A percentile compares a stretch with the other conserved stretches of the same genome.
These are phyloP conservation scores for Amphipoea oculea DNA, from an alignment of 2,888 invertebrate species.

Conservation along the genomic window DNA sequence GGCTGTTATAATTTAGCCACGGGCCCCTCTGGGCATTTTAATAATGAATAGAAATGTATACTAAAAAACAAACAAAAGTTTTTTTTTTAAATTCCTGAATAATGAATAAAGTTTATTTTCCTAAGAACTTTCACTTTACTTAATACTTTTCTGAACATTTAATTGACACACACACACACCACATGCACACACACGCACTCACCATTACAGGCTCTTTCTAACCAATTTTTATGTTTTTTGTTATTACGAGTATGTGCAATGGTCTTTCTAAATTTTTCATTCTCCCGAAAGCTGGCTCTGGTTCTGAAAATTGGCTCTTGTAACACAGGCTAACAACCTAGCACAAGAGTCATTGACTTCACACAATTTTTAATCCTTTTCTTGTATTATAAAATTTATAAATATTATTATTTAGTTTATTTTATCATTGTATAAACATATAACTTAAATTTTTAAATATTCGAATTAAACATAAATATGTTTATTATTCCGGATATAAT, in stretches of 20 bases:
- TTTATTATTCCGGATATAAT: not conserved
- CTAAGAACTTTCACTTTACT: not conserved
- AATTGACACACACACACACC: not conserved
- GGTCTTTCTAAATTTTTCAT: too few relatives aligned
- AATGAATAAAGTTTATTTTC: not conserved
- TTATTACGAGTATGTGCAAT: too few relatives aligned
- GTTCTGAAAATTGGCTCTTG: not conserved
- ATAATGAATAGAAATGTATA: too few relatives aligned
- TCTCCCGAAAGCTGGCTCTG: too few relatives aligned
- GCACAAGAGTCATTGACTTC: not conserved
- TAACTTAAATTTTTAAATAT: not conserved
- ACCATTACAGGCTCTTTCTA: not conserved
- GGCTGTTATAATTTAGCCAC: too few relatives aligned
- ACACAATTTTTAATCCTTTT: not conserved
- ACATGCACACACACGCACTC: not conserved
- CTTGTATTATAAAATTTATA: not conserved
- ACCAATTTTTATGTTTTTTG: not conserved
- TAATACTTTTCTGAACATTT: not conserved
- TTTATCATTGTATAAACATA: not conserved
- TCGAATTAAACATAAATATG: not conserved
- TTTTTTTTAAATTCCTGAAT: not conserved
- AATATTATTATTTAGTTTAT: not conserved
- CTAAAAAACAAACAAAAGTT: too few relatives aligned
- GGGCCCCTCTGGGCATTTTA: too few relatives aligned
- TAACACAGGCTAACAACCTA: not conserved